phyloP scores from a whole-genome alignment of 2,113 vertebrate genomes.

The Regulus satrapa region DNA sequence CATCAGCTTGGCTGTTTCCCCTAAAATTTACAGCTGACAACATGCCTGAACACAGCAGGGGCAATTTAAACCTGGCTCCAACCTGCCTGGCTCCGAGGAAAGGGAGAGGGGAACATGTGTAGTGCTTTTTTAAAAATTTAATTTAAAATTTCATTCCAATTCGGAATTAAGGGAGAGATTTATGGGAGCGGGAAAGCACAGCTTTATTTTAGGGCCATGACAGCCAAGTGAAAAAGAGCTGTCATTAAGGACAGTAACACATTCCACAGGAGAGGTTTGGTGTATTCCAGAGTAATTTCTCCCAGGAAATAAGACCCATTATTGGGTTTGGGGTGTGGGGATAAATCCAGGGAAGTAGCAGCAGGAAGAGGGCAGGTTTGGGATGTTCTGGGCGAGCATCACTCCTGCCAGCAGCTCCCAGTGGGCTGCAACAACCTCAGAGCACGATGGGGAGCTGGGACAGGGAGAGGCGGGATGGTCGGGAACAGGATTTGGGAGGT shows the following conservation, averaged over 20 bases:
- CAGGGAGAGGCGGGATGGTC: not conserved
- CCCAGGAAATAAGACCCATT: not conserved
- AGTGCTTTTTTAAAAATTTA: not conserved
- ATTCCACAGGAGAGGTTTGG: not conserved
- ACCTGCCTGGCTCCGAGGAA: not conserved
- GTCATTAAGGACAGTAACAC: not conserved
- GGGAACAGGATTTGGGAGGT: rapidly evolving
- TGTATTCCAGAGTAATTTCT: not conserved
- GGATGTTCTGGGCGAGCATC: rapidly evolving
- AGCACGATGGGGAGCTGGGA: rapidly evolving
- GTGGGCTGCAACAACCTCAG: not conserved
- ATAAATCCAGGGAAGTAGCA: not conserved
- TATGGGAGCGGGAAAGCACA: not conserved
- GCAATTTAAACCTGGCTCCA: not conserved
- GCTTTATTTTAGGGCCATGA: not conserved
- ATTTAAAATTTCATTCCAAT: not conserved
- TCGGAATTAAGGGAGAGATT: not conserved
- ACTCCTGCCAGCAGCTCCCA: not conserved
- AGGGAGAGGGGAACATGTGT: not conserved
- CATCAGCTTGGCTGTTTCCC: conserved; percentile 9
- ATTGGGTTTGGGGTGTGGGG: rapidly evolving
- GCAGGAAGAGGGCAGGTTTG: not conserved
- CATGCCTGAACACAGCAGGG: not conserved
- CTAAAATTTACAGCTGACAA: conserved; percentile 43
- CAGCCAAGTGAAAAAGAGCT: conserved; percentile 6